Evolutionary conservation across 2,797 vertebrate genomes (phyloP), one percentile per base, ranked within the genome.

Genomic region (Gymnocypris eckloni): DNA sequence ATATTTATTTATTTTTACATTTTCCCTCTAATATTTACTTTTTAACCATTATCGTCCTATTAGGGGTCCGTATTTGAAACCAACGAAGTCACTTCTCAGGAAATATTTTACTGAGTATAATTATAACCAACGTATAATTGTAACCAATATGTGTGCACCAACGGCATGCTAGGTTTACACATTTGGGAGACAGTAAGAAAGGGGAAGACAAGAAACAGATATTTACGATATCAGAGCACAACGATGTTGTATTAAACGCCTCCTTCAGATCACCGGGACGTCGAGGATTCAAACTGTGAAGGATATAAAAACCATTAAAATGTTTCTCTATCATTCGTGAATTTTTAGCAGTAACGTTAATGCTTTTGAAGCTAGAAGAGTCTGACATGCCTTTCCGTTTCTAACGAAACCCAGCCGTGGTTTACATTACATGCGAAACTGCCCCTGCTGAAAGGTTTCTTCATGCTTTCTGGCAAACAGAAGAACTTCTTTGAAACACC

Each of bases 191-290:
- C 3, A 37, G 37, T 3, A 37, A 37, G 37, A 37, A 37, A 4
- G 37, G 37, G 37, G 37, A 37, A 3, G 37, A 37, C 37, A 37
- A 37, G 3, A 37, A 37, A 37, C 4, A 37, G 37, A 37, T 37
- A 37, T 37, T 37, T 95, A 96, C 95, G 6, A 92, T 92, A 37
- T 37, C 3, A 3, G 37, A 3, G 37, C 37, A 4, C 37, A 94
- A 39, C 0, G 91, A 90, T 1, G 85, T 0, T 0, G 5, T 13
- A 86, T 96, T 95, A 89, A 95, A 96, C 0, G 92, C 61, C 84
- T 96, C 95, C 89, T 96, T 96, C 5, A 96, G 84, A 87, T 95
- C 95, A 90, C 89, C 93, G 2, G 94, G 93, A 37, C 85, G 87
- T 20, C 1, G 20, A n/a, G 92, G 93, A 89, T 95, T 94, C 85